Conservation (phyloP, 2,797 vertebrate species). For the Macropodus opercularis region DNA sequence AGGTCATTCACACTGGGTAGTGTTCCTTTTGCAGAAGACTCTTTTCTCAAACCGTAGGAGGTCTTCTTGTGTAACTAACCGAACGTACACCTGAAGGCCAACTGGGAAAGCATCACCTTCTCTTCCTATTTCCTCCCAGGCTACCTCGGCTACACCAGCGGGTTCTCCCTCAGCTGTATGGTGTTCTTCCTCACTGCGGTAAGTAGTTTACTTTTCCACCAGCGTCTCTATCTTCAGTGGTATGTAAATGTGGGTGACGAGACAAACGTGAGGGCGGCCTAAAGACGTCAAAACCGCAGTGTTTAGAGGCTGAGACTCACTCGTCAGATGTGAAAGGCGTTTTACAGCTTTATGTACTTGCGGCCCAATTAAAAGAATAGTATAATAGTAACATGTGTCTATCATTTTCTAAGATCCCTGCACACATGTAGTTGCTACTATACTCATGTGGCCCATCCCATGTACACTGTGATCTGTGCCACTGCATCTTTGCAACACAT, state of each 20-base stretch:
- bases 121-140: conserved; percentile 77
- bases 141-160: conserved; percentile 96
- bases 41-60: conserved; percentile 8
- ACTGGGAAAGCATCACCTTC: background rate
- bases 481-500: too few species aligned
- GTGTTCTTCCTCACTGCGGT: conserved; percentile 95
- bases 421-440: too few species aligned
- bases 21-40: conserved; percentile 1
- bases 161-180: conserved; percentile 99
- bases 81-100: background rate
- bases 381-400: too few species aligned
- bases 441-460: too few species aligned
- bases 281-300: too few species aligned
- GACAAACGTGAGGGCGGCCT: conserved; percentile 31
- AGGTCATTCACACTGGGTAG: conserved; percentile 6
- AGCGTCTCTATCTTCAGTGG: conserved; percentile 32
- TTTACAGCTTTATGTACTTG: too few species aligned
- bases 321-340: too few species aligned
- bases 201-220: conserved; percentile 77
- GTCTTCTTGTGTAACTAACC: conserved; percentile 12
- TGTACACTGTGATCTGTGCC: too few species aligned
- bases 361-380: too few species aligned
- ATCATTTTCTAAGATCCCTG: too few species aligned
- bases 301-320: too few species aligned
- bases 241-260: conserved; percentile 42